phyloP scores from a whole-genome alignment of 2,797 vertebrate genomes.

The Monodelphis domestica region DNA sequence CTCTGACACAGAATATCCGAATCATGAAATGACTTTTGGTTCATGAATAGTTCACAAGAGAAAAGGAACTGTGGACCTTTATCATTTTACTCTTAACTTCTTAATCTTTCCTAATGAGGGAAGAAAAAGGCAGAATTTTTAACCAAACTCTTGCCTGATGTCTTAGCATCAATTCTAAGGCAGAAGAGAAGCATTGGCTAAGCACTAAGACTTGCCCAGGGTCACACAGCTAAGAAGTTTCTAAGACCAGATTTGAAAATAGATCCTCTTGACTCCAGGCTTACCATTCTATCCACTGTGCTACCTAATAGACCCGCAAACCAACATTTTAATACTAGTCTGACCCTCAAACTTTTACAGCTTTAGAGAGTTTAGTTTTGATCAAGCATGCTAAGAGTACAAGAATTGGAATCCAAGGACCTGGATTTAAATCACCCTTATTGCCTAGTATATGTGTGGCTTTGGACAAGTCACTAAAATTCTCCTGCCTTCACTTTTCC shows the following conservation, averaged over 20 bases:
- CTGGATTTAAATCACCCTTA: not conserved
- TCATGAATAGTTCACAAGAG: conserved; percentile 53
- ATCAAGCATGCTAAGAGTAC: conserved; percentile 13
- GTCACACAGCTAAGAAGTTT: too few relatives aligned
- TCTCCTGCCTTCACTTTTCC: not conserved
- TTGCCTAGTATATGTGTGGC: not conserved
- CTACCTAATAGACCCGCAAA: too few relatives aligned
- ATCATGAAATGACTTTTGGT: conserved; percentile 64
- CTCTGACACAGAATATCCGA: conserved; percentile 46
- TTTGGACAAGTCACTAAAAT: not conserved
- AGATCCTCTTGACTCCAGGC: too few relatives aligned
- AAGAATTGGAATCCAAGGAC: not conserved
- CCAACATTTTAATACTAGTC: conserved; percentile 48
- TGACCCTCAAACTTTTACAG: not conserved
- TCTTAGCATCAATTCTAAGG: too few relatives aligned
- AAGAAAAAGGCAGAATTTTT: too few relatives aligned
- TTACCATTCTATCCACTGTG: too few relatives aligned
- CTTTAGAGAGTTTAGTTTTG: not conserved
- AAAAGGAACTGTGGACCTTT: conserved; percentile 50
- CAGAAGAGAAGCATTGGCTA: too few relatives aligned
- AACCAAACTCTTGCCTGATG: too few relatives aligned
- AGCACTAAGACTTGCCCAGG: too few relatives aligned
- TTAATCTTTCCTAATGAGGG: conserved; percentile 61
- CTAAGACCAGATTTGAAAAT: too few relatives aligned
- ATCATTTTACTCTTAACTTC: conserved; percentile 48